Base-by-base conservation (phyloP, 2,113 vertebrate species). In the Cynoglossus semilaevis region DNA sequence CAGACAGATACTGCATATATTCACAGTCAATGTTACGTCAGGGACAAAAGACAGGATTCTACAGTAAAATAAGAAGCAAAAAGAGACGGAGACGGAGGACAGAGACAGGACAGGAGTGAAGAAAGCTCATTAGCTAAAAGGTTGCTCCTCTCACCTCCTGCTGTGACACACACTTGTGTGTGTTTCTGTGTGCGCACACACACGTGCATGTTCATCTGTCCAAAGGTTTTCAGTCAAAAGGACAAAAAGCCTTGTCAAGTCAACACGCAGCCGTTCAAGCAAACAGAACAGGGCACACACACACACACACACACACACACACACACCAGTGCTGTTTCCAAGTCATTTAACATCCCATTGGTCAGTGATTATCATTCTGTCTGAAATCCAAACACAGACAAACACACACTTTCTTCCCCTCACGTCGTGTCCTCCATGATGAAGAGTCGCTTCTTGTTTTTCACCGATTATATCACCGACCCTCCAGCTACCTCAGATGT, bases 171-270 rank as follows among this genome's bases (percentile, higher is more conserved):
- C 52, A 29, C 45, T 22, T 58, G 11, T 44, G 17, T 45, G 49
- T 52, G 40, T 51, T n/a, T 59, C 10, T 40, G 18, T 42, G n/a
- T 47, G 34, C 29, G 14, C 35, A 5, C 44, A 8, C 42, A 14
- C 47, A 1, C 36, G 35, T 53, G 42, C 46, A 18, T 37, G 8
- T 19, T 22, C 51, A 58, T 77, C 67, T 72, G 65, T 58, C 57
- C 41, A 60, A 35, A 19, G 52, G 18, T 61, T 63, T 73, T 76
- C 56, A 74, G 61, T 79, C 51, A 77, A 74, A 63, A 84, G 60
- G 60, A 81, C 76, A 81, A 84, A 77, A 63, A 76, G 48, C 63
- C 67, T 66, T 71, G 72, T 79, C 72, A 78, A 76, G 69, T 64
- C 74, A 75, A 72, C 63, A 79, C 60, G 65, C 52, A 76, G 54